Percentiles rank a stretch among this genome's conserved stretches.
These are phyloP conservation scores for Zoanthus gigantus DNA, from an alignment of 92 coral and sea anemone genomes.

Conservation along the genomic window DNA sequence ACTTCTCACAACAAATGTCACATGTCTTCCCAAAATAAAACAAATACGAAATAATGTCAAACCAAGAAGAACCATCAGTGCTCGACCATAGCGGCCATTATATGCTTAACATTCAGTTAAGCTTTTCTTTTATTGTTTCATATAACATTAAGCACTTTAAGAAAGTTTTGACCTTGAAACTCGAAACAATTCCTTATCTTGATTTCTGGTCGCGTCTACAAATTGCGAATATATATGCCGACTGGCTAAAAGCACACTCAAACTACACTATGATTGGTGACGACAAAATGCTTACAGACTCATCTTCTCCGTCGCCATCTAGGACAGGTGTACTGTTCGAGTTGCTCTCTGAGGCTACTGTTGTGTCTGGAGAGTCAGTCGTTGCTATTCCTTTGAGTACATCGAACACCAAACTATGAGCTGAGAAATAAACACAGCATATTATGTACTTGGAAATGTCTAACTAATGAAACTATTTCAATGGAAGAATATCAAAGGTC, in stretches of 20 bases:
- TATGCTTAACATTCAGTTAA: no score
- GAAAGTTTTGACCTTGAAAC: no score
- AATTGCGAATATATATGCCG: background rate
- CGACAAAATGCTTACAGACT: conserved; percentile 66
- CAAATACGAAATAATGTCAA: background rate
- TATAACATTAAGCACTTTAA: no score
- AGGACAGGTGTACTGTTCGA: conserved; percentile 92
- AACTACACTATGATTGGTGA: background rate
- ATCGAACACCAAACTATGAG: conserved; percentile 96
- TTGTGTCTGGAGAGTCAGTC: conserved; percentile 54
- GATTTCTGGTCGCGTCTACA: no score
- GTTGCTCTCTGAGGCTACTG: conserved; percentile 48
- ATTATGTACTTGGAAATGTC: no score
- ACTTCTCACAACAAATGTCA: conserved; percentile 94
- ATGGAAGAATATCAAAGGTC: no score
- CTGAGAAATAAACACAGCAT: conserved; percentile 46
- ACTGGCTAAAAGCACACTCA: background rate
- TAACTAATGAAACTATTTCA: no score
- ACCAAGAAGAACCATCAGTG: background rate
- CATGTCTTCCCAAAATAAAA: conserved; percentile 66
- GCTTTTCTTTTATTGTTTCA: no score
- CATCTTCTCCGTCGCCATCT: conserved; percentile 75
- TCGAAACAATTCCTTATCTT: no score
- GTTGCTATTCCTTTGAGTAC: conserved; percentile 56
- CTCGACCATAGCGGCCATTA: background rate